These are phyloP conservation scores for Alectura lathami DNA, from an alignment of 2,113 vertebrate genomes.

Conservation along the genomic window DNA sequence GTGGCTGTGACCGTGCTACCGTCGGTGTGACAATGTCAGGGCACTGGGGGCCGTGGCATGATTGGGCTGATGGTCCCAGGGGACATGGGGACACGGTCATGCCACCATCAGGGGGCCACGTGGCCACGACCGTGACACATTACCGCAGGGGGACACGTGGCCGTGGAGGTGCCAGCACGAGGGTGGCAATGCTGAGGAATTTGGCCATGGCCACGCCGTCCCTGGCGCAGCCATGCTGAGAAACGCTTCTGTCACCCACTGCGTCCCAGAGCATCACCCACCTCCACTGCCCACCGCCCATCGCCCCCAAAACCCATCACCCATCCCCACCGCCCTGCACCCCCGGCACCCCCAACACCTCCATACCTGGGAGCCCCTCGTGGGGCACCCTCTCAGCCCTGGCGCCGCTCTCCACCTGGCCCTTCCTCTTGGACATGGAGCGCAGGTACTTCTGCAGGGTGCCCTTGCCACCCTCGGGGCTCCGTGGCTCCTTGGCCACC, in stretches of 20 bases:
- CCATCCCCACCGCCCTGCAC: not conserved
- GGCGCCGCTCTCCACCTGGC: not conserved
- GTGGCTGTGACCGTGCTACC: not conserved
- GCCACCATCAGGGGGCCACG: not conserved
- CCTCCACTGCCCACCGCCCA: not conserved
- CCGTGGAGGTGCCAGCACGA: fast-evolving
- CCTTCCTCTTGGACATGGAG: constrained; percentile 76
- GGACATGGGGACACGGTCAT: fast-evolving
- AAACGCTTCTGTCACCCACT: not conserved
- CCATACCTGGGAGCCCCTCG: not conserved
- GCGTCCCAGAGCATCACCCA: no score
- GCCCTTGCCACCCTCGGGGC: constrained; percentile 21
- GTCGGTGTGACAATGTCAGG: no score
- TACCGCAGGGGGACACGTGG: not conserved
- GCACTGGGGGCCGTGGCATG: not conserved
- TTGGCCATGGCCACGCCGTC: not conserved
- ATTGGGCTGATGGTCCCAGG: not conserved
- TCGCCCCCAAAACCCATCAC: no score
- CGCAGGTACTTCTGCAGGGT: constrained; percentile 81
- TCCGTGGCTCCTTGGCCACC: constrained; percentile 64
- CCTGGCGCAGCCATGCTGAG: not conserved
- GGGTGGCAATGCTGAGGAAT: fast-evolving
- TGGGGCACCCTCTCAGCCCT: not conserved
- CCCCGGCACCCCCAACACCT: not conserved
- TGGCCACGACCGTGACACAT: not conserved